These are phyloP conservation scores for Lepidocyrtoides sp. DNA, from an alignment of 2,888 invertebrate genomes.

Conservation along the genomic window DNA sequence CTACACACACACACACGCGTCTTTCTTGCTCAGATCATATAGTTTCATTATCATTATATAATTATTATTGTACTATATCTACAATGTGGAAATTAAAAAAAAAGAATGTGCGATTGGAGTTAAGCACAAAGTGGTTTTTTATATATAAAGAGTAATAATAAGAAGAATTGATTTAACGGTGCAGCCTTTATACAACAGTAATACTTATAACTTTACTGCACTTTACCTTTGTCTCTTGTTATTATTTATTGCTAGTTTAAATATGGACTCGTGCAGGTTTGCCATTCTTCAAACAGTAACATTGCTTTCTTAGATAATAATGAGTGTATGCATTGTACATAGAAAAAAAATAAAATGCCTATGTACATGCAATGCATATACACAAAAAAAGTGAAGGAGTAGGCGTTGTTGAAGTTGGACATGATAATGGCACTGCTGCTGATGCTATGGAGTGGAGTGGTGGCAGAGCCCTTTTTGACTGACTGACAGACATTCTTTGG, in stretches of 20 bases:
- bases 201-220: neutral
- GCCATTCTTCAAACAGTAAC: neutral
- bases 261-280: slow-evolving; percentile 8
- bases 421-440: neutral
- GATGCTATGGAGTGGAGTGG: slow-evolving; percentile 32
- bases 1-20: neutral
- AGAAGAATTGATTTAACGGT: slow-evolving; percentile 4
- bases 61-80: neutral
- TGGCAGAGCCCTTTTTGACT: slow-evolving; percentile 30
- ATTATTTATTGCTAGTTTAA: slow-evolving; percentile 10
- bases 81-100: slow-evolving; percentile 29
- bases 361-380: neutral
- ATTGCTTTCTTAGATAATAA: neutral
- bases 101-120: slow-evolving; percentile 18
- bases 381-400: slow-evolving; percentile 49
- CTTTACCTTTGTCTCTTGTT: slow-evolving; percentile 1
- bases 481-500: slow-evolving; percentile 14
- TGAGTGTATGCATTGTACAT: neutral
- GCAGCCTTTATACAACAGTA: neutral
- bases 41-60: neutral
- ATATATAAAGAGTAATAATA: neutral
- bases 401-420: slow-evolving; percentile 60
- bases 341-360: neutral
- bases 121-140: neutral
- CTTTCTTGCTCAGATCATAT: neutral